A percentile compares a stretch with the other conserved stretches of the same genome.
Conservation (phyloP, 1,140 invertebrate species). For the Eupeodes corollae region DNA sequence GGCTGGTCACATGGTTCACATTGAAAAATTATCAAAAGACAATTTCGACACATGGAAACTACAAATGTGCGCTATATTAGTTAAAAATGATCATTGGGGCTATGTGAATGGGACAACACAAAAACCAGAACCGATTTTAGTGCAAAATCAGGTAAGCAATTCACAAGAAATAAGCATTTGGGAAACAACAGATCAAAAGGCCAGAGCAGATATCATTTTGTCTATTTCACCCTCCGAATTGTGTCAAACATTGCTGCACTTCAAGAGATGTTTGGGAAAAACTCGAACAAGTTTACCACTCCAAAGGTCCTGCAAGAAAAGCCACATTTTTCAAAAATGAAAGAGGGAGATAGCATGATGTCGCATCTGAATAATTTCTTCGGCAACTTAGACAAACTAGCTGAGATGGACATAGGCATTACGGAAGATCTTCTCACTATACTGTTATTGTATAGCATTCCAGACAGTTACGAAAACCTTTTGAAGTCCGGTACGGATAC, state of each 20-base stretch:
- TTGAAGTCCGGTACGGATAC: no score
- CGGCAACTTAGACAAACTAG: constrained; percentile 13
- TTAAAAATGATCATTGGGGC: constrained; percentile 11
- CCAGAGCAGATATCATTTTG: constrained; percentile 6
- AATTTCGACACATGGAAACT: constrained; percentile 12
- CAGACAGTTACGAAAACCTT: constrained; percentile 19
- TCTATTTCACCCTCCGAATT: constrained; percentile 8
- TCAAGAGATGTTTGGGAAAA: constrained; percentile 12
- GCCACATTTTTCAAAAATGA: constrained; percentile 9
- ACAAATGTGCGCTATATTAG: constrained; percentile 7
- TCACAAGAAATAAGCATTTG: not conserved
- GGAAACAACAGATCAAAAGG: constrained; percentile 8
- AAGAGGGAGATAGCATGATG: constrained; percentile 9
- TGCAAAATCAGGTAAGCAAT: no score
- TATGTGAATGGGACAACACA: constrained; percentile 4
- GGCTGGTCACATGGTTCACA: not conserved
- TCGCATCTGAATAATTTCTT: constrained; percentile 17
- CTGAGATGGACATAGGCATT: constrained; percentile 9
- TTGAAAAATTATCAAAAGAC: constrained; percentile 4
- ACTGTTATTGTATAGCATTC: constrained; percentile 19
- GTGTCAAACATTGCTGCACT: constrained; percentile 3
- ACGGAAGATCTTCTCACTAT: constrained; percentile 14
- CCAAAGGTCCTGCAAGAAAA: constrained; percentile 16
- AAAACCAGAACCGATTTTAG: not conserved
- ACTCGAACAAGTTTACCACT: constrained; percentile 9